Base-by-base conservation (phyloP, 2,113 vertebrate genomes). In the Orycteropus afer region DNA sequence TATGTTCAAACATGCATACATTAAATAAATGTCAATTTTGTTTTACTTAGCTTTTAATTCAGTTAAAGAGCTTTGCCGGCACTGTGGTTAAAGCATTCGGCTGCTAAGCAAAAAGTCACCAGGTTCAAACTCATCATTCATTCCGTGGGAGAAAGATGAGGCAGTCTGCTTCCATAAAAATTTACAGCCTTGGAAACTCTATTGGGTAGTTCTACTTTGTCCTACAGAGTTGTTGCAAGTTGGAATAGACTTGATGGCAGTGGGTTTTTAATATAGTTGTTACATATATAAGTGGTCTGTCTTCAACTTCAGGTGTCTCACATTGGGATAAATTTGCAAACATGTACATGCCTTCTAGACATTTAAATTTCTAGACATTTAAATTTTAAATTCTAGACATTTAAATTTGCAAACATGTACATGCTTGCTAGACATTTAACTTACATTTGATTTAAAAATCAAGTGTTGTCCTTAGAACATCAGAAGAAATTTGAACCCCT, bases 401-500 rank as follows among this genome's bases (percentile, higher is more conserved):
- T 76, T 77, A 80, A 86, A 89, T 51, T 45, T 92, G 25, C 40
- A 91, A 86, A 89, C 29, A 91, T 13, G 22, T 49, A 89, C 23
- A 83, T n/a, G n/a, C n/a, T n/a, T n/a, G n/a, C n/a, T n/a, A n/a
- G n/a, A n/a, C n/a, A n/a, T n/a, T n/a, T n/a, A 89, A 65, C n/a
- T 83, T 63, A 69, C 5, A 91, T 84, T 89, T 91, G 65, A 86
- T 23, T 80, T 95, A 67, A 71, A 86, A 86, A 51, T 61, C n/a
- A 95, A 86, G 15, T n/a, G 79, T 0, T 96, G 14, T 86, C 47
- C 14, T 76, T 83, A 3, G 7, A 78, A 95, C 5, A 85, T 65
- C 51, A 76, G 23, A 92, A 90, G 18, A 90, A 63, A 95, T 63
- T 90, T 71, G 79, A 96, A 86, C 7, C 89, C 29, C 22, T 63